phyloP scores from a whole-genome alignment of 2,113 vertebrate genomes.

The Menidia beryllina region DNA sequence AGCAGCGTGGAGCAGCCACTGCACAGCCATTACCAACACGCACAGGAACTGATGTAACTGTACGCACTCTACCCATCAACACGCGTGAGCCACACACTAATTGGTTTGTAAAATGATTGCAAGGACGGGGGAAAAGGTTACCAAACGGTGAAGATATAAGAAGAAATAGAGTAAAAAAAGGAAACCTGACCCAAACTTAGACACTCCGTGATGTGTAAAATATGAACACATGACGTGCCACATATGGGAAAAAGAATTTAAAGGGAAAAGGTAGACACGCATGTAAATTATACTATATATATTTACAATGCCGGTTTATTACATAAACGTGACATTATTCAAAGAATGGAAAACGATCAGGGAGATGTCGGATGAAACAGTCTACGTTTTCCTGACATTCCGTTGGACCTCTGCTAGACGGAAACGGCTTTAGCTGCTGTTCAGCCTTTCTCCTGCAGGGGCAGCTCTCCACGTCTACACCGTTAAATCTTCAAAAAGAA shows the following conservation, averaged over 20 bases:
- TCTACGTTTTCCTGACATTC: conserved; percentile 39
- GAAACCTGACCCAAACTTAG: neutral
- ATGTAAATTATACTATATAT: neutral
- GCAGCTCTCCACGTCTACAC: conserved; percentile 16
- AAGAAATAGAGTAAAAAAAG: neutral
- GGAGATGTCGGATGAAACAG: conserved; percentile 8
- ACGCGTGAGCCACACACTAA: conserved; percentile 11
- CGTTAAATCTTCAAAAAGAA: neutral
- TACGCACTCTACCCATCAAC: conserved; percentile 32
- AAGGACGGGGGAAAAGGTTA: neutral
- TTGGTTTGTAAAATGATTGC: neutral
- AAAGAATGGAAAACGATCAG: neutral
- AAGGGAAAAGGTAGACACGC: neutral
- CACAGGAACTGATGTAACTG: conserved; percentile 73
- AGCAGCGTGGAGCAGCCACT: conserved; percentile 55
- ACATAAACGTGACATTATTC: too few species aligned
- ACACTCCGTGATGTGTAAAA: too few species aligned
- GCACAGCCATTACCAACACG: conserved; percentile 51
- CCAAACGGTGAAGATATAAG: neutral
- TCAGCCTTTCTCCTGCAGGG: conserved; percentile 52
- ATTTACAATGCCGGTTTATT: neutral
- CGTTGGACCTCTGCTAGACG: conserved; percentile 20
- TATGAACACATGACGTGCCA: too few species aligned
- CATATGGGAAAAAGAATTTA: too few species aligned
- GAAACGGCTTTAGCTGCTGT: conserved; percentile 43